Evolutionary conservation across 2,888 invertebrate species (phyloP), one percentile per base, ranked within the genome.

Genomic region (Eupeodes latifasciatus): DNA sequence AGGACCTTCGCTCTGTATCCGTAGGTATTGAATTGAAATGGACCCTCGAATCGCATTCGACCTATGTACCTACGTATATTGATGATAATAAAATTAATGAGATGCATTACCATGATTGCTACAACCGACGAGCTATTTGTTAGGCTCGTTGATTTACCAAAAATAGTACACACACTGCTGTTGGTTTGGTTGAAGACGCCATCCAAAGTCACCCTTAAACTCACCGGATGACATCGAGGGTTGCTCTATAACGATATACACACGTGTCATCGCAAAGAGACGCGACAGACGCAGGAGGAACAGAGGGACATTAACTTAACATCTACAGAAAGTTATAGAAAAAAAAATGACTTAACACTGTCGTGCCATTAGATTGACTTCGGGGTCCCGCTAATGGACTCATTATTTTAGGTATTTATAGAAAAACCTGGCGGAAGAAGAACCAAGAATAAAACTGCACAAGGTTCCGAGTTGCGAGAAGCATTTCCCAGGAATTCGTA

Each of bases 51-150:
- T 49, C 44, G 44, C 16, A 51, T 47, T 67, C 53, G 49, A 40
- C 51, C 76, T 62, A 7, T 9, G 40, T 27, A 27, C 27, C 3
- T 5, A 40, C 6, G 40, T 40, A 40, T 27, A 80, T 72, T 81
- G 85, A 81, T 69, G 78, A 81, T 85, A 84, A 88, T 88, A 85
- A 88, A 88, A 88, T 78, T 88, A 88, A 88, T 88, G 84, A 88
- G 88, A 88, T 88, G 88, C 88, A 88, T 88, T 88, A 88, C 85
- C 69, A 88, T 81, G 88, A 88, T 88, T 88, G 85, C 74, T 84
- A 81, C 81, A 85, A 81, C 59, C 86, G 80, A 64, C 81, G 69
- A 71, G 81, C 85, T 88, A 88, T 88, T 88, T 84, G 88, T 88
- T 81, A 84, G 80, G 53, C 59, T 66, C 84, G 87, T 81, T 84